A percentile compares a stretch with the other conserved stretches of the same genome.
These are phyloP conservation scores for Malachius bipustulatus DNA, from an alignment of 2,888 invertebrate genomes.

Conservation along the genomic window DNA sequence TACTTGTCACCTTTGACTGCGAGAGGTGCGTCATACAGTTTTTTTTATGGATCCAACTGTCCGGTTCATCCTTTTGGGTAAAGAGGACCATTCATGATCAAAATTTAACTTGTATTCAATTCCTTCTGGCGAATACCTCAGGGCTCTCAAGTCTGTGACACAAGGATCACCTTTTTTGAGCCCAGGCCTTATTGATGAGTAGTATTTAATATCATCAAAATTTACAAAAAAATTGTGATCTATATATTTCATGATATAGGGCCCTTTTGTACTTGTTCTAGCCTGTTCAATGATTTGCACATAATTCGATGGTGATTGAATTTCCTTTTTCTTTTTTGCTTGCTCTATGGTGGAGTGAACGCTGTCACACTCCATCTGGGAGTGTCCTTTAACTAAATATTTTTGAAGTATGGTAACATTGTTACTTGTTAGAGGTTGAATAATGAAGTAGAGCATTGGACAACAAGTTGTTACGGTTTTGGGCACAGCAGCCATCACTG, in stretches of 20 bases:
- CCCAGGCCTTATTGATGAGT: slow-evolving; percentile 3
- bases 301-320: slow-evolving; percentile 1
- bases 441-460: slow-evolving; percentile 13
- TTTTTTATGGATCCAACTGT: not conserved
- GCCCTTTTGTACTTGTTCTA: not conserved
- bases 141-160: slow-evolving; percentile 1
- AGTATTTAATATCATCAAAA: slow-evolving; percentile 1
- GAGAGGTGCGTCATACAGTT: slow-evolving; percentile 1
- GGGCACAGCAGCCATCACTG: slow-evolving; percentile 16
- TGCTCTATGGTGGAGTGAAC: slow-evolving; percentile 13
- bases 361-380: slow-evolving; percentile 15
- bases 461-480: slow-evolving; percentile 5
- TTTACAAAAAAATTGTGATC: not conserved
- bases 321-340: not conserved
- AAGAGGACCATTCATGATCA: slow-evolving; percentile 2
- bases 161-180: slow-evolving; percentile 1
- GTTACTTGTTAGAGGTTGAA: slow-evolving; percentile 9
- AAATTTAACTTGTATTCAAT: slow-evolving; percentile 1
- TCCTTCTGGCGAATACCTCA: slow-evolving; percentile 2
- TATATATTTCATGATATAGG: slow-evolving; percentile 1
- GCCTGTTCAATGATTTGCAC: slow-evolving; percentile 3
- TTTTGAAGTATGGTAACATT: slow-evolving; percentile 10
- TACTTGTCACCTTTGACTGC: slow-evolving; percentile 3
- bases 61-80: slow-evolving; percentile 3
- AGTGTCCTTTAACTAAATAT: slow-evolving; percentile 14